Percentiles rank a stretch among this genome's conserved stretches.
phyloP scores from a whole-genome alignment of 1,140 invertebrate genomes.

The Vanessa tameamea region DNA sequence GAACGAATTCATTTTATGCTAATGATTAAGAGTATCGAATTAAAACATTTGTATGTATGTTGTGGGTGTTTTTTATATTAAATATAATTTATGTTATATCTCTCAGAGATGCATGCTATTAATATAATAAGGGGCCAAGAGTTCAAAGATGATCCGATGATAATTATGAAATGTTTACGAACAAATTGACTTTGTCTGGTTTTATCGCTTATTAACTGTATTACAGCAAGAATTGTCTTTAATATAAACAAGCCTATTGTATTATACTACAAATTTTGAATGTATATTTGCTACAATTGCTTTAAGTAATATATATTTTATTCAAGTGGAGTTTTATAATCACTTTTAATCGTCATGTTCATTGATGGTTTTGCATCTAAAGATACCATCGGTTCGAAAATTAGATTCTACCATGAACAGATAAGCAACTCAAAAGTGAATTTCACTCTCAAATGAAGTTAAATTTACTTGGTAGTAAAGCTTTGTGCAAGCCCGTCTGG shows the following conservation, averaged over 20 bases:
- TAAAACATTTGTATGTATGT: conserved; percentile 24
- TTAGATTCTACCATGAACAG: no score
- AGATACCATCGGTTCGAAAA: no score
- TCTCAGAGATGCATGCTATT: not conserved
- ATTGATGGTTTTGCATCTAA: no score
- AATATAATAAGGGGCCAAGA: conserved; percentile 5
- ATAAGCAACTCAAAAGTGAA: no score
- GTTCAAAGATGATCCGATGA: conserved; percentile 13
- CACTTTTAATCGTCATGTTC: no score
- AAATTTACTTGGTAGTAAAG: no score
- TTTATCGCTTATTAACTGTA: not conserved
- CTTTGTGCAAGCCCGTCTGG: no score
- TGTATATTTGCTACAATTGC: no score
- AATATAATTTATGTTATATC: conserved; percentile 10
- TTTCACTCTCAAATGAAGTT: no score
- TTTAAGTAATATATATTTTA: no score
- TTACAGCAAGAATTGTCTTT: not conserved
- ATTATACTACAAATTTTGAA: not conserved
- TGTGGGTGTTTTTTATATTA: conserved; percentile 8
- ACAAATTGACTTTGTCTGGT: conserved; percentile 3
- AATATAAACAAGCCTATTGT: not conserved
- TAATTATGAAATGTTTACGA: conserved; percentile 9
- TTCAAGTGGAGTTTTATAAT: no score
- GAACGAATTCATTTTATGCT: not conserved
- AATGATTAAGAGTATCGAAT: conserved; percentile 18